Base-by-base conservation (phyloP, 2,888 invertebrate species). In the Buathra laborator region DNA sequence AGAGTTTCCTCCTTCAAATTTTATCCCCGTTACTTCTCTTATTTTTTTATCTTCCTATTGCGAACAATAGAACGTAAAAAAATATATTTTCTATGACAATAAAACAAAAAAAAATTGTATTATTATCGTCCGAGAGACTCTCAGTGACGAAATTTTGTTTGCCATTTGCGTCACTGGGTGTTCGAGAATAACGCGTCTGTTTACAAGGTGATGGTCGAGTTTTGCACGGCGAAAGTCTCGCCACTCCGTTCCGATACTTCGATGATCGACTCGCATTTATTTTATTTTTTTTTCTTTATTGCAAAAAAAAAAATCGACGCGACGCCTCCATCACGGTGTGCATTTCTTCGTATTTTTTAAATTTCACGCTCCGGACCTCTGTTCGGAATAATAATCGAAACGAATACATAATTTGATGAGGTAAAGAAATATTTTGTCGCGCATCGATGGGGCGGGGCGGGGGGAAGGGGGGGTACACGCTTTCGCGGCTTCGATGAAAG, bases 131-230 rank as follows among this genome's bases (percentile, higher is more conserved):
- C 46, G 24, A 32, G n/a, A 5, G 43, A 77, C 71, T 67, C 32
- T 44, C 72, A 59, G 43, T 86, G 77, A 86, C 83, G 86, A 83
- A 85, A 32, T 85, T 70, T 78, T 81, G 70, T 76, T 83, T 72
- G 64, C 67, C 37, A 80, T 83, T 86, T 86, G 71, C 83, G 76
- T 86, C 85, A 86, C 81, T 37, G 37, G 71, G 78, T 71, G 76
- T 37, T 62, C 44, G 70, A 9, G 37, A 62, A 53, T 71, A 32
- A 29, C 64, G n/a, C 53, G 53, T 44, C 37, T 53, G 37, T 32
- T 75, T 62, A 14, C 32, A 64, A 24, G 48, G 37, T 46, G 43
- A 75, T 44, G 46, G 9, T 81, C 68, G 53, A 59, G 51, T 16
- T 14, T 12, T 56, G n/a, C 67, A 9, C 76, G 79, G 85, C 83